Conservation (phyloP, 1,140 invertebrate genomes). For the Sycophaga agraensis region DNA sequence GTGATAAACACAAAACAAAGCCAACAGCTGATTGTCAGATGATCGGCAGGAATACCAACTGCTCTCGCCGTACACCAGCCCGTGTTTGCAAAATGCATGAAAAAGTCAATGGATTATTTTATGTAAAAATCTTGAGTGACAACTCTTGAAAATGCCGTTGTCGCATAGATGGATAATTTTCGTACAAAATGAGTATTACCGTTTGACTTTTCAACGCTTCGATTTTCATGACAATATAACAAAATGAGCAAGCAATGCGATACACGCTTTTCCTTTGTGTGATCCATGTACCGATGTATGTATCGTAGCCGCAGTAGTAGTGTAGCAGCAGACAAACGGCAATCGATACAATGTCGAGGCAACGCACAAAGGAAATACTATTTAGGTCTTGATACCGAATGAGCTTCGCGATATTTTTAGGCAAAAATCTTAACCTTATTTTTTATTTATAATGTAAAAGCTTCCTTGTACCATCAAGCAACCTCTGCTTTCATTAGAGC, state of each 20-base stretch:
- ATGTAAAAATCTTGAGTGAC: not conserved
- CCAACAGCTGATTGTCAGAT: slow-evolving; percentile 30
- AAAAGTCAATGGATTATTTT: not conserved
- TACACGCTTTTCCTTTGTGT: slow-evolving; percentile 4
- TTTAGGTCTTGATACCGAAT: slow-evolving; percentile 11
- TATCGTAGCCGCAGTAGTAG: not conserved
- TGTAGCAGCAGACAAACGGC: slow-evolving; percentile 4
- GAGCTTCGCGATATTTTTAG: not conserved
- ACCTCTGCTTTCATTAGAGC: too few species aligned
- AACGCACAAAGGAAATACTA: slow-evolving; percentile 22
- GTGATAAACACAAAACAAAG: not conserved
- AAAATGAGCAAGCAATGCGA: not conserved
- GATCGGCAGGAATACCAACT: slow-evolving; percentile 23
- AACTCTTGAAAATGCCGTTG: not conserved
- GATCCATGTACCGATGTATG: too few species aligned
- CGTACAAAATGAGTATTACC: rapidly evolving
- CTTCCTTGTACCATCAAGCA: too few species aligned
- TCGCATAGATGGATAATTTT: not conserved
- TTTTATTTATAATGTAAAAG: too few species aligned
- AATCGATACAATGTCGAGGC: slow-evolving; percentile 19
- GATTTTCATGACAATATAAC: not conserved
- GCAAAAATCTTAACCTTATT: slow-evolving; percentile 4
- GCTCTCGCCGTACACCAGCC: too few species aligned
- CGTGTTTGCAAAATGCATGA: not conserved
- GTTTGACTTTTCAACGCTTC: not conserved